Percentiles rank a stretch among this genome's conserved stretches.
Conservation (phyloP, 2,888 invertebrate genomes). For the Sinopyrophorus schimmeli region DNA sequence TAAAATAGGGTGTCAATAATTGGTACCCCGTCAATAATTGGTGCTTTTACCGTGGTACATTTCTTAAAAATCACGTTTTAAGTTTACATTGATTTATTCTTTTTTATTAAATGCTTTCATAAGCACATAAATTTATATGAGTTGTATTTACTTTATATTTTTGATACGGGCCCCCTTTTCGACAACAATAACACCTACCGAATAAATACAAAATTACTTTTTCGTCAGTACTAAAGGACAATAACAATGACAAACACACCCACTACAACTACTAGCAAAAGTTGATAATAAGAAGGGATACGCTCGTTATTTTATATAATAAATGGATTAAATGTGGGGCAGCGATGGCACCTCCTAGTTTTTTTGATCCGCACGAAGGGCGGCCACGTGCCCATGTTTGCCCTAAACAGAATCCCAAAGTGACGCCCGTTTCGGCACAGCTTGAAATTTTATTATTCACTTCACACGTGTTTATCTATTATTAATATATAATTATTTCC, state of each 20-base stretch:
- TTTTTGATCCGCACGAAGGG: slow-evolving; percentile 25
- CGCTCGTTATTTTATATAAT: slow-evolving; percentile 29
- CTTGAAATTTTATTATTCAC: slow-evolving; percentile 23
- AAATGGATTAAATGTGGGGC: slow-evolving; percentile 24
- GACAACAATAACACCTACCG: too few species aligned
- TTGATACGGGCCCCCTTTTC: too few species aligned
- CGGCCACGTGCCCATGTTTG: slow-evolving; percentile 38
- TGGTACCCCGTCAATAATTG: too few species aligned
- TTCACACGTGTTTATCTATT: slow-evolving; percentile 21
- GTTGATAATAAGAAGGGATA: slow-evolving; percentile 19
- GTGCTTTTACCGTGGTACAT: too few species aligned
- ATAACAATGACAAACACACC: slow-evolving; percentile 16
- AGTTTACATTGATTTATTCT: too few species aligned
- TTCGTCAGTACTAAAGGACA: too few species aligned
- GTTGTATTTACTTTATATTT: too few species aligned
- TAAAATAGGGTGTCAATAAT: too few species aligned
- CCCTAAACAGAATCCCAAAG: slow-evolving; percentile 35
- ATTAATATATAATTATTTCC: slow-evolving; percentile 32
- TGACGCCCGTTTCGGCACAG: slow-evolving; percentile 32
- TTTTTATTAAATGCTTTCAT: too few species aligned
- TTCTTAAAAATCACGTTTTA: too few species aligned
- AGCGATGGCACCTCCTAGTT: slow-evolving; percentile 16
- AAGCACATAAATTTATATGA: too few species aligned
- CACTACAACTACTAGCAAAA: slow-evolving; percentile 15
- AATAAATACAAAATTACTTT: too few species aligned